Evolutionary conservation across 2,888 invertebrate species (phyloP).

Genomic region (Cactoblastis cactorum): DNA sequence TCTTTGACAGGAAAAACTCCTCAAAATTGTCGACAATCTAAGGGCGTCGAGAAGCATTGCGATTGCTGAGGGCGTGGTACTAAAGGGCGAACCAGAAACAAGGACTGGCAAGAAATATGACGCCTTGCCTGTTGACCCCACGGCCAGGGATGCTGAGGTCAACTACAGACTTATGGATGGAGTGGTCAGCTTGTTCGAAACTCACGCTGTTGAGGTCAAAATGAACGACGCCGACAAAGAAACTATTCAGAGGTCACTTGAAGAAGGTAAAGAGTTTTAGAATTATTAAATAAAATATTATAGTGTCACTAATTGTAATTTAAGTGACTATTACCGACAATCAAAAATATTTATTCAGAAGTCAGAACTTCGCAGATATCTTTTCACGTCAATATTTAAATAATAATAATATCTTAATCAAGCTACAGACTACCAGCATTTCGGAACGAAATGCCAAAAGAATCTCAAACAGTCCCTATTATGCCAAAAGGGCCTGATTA

Average conservation of each 20-base stretch:
- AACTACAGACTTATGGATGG: conserved; percentile 87
- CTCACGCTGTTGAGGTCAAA: conserved; percentile 89
- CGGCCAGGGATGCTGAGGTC: conserved; percentile 85
- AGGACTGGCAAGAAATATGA: conserved; percentile 80
- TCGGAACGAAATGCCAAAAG: too few species aligned
- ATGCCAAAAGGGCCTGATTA: too few species aligned
- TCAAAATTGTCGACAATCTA: conserved; percentile 83
- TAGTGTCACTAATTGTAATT: too few species aligned
- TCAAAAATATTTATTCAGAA: too few species aligned
- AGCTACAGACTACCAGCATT: too few species aligned
- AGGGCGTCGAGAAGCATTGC: conserved; percentile 68
- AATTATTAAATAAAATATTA: too few species aligned
- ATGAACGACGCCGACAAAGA: conserved; percentile 86
- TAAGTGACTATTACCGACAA: too few species aligned
- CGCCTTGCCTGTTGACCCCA: conserved; percentile 84
- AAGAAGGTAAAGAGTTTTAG: conserved; percentile 82
- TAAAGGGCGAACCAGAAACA: conserved; percentile 74
- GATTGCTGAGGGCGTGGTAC: conserved; percentile 81
- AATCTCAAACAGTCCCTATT: too few species aligned
- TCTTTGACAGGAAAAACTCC: conserved; percentile 82
- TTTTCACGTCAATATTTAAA: too few species aligned
- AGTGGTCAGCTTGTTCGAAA: conserved; percentile 86
- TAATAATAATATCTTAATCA: too few species aligned
- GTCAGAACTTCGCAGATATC: too few species aligned
- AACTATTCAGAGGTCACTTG: conserved; percentile 87